These are phyloP conservation scores for Lycophotia porphyrea DNA, from an alignment of 2,888 invertebrate genomes.

Conservation along the genomic window DNA sequence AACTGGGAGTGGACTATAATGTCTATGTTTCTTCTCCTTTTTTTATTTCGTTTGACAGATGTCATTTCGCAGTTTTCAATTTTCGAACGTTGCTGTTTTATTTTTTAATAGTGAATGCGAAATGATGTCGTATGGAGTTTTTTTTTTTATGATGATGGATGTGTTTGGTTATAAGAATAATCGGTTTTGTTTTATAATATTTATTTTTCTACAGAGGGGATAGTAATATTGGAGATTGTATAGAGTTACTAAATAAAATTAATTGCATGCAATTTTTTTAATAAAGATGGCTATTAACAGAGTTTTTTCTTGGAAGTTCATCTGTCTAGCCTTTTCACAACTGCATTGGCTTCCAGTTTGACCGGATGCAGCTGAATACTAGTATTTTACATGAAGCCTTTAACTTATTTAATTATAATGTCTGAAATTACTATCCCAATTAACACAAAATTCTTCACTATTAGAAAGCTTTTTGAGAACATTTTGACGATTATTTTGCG, in stretches of 20 bases:
- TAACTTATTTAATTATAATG: not conserved
- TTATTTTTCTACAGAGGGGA: conserved; percentile 20
- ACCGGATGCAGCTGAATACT: not conserved
- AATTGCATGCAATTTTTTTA: conserved; percentile 25
- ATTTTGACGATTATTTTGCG: conserved; percentile 65
- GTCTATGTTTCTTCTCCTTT: conserved; percentile 33
- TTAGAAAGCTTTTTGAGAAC: conserved; percentile 62
- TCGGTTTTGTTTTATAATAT: conserved; percentile 20
- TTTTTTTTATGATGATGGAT: conserved; percentile 9
- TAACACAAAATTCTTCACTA: conserved; percentile 50
- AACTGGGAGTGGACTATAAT: conserved; percentile 1
- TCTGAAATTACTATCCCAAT: conserved; percentile 28
- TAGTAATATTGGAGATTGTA: conserved; percentile 23
- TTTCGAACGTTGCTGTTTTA: conserved; percentile 17
- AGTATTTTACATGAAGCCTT: not conserved
- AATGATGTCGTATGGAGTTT: conserved; percentile 49
- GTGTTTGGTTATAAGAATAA: conserved; percentile 23
- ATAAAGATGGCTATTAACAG: not conserved
- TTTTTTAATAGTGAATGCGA: conserved; percentile 44
- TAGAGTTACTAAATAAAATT: not conserved
- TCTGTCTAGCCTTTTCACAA: not conserved
- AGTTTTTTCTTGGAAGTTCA: not conserved
- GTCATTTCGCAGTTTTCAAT: conserved; percentile 52
- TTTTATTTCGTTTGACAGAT: conserved; percentile 30
- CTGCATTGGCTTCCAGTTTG: not conserved